Conservation (phyloP, 2,113 vertebrate genomes). For the Macheiramphus alcinus region DNA sequence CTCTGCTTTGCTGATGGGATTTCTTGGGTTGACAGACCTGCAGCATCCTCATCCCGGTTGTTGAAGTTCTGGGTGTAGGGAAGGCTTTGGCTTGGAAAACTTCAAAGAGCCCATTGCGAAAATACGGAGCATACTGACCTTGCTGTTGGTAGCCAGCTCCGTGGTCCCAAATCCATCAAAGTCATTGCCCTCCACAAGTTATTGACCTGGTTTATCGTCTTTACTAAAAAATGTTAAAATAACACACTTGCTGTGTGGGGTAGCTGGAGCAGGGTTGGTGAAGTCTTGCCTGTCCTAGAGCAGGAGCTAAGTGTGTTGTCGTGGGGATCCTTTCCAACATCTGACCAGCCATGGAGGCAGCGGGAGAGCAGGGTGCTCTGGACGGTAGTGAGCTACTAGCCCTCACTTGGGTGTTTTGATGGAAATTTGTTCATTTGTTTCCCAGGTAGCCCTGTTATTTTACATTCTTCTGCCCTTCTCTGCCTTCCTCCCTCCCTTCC, state of each 20-base stretch:
- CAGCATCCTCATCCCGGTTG: neutral
- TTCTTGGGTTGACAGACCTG: neutral
- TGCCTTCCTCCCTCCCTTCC: neutral
- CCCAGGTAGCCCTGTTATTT: neutral
- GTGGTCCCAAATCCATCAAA: neutral
- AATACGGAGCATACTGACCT: neutral
- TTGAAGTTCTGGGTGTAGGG: neutral
- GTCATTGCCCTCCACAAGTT: neutral
- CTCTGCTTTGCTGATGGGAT: neutral
- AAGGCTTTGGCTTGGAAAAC: neutral
- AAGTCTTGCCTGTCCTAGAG: neutral
- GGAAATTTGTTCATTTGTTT: neutral
- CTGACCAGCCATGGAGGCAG: neutral
- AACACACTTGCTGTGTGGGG: fast-evolving
- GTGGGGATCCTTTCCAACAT: neutral
- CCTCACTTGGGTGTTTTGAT: neutral
- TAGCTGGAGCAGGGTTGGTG: neutral
- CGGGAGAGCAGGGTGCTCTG: neutral
- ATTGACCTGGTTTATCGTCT: neutral
- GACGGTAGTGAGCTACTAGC: neutral
- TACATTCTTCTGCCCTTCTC: neutral
- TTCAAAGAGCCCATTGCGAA: neutral
- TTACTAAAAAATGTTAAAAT: neutral
- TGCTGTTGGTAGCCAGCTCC: neutral
- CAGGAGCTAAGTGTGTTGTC: neutral